These are phyloP conservation scores for Tenebrosternarchus preto DNA, from an alignment of 2,113 vertebrate genomes.

Conservation along the genomic window DNA sequence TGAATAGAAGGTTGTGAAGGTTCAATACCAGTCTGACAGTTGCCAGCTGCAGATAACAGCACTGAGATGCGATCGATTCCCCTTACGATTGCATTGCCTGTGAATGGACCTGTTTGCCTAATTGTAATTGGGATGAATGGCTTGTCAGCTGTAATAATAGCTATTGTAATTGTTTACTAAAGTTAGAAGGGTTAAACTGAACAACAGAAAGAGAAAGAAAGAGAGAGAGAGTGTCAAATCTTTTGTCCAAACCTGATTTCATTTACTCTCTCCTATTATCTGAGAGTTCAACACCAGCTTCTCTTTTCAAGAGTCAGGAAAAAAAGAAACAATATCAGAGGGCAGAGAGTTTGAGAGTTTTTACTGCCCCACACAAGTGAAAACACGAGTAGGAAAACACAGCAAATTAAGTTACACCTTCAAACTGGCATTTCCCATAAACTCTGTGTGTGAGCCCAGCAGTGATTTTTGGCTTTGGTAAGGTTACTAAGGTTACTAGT, in stretches of 20 bases:
- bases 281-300: background rate
- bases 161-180: conserved; percentile 52
- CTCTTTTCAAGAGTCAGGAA: background rate
- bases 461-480: background rate
- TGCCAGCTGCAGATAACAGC: conserved; percentile 62
- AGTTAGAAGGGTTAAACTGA: conserved; percentile 26
- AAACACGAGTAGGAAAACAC: too few species aligned
- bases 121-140: conserved; percentile 76
- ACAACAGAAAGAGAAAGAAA: conserved; percentile 34
- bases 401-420: background rate
- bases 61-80: conserved; percentile 72
- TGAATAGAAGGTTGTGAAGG: conserved; percentile 29
- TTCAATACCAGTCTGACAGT: conserved; percentile 58
- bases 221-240: conserved; percentile 53
- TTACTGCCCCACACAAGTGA: background rate
- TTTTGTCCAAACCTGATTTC: conserved; percentile 51
- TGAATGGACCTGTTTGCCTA: conserved; percentile 56
- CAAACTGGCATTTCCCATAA: background rate
- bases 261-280: conserved; percentile 38
- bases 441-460: background rate
- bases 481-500: too few species aligned
- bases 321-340: background rate
- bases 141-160: conserved; percentile 72
- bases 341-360: conserved; percentile 4
- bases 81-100: conserved; percentile 65